Evolutionary conservation across 2,797 vertebrate species (phyloP), one percentile per base, ranked within the genome.

Genomic region (Lindbergichthys nudifrons): DNA sequence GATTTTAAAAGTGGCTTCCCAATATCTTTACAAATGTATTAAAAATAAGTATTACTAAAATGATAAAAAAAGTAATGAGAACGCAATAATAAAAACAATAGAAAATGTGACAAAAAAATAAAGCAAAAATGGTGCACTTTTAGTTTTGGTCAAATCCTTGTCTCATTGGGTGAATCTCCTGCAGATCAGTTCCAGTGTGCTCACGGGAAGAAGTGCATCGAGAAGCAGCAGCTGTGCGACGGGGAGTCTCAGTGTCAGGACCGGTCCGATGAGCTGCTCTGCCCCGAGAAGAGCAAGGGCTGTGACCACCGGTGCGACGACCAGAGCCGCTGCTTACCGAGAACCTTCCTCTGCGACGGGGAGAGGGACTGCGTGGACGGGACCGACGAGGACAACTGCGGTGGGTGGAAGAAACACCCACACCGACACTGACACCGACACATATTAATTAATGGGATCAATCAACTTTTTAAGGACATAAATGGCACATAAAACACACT

Each of bases 111-210:
- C 32, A 1, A 6, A 6, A 32, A 32, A 3, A 5, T 30, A 12
- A 15, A 30, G 12, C 42, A 43, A n/a, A 47, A 48, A 39, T 18
- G 1, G 14, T 56, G 32, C 45, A 42, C 7, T 47, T 26, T 26
- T 46, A n/a, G 10, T 62, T 61, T 16, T 2, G 6, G 26, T 41
- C 11, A n/a, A 21, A 56, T 30, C 39, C 1, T 19, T 45, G 3
- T 70, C 7, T 8, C 14, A 0, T 30, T 10, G 16, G 60, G 16
- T 32, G 3, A n/a, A 73, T 56, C 78, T 43, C 23, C 16, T 47
- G 32, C 76, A 97, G 96, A 85, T 3, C 84, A 94, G 51, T 97
- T 97, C 88, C 95, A 80, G 80, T 97, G 97, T 21, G 66, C 68
- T 0, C 94, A 92, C 0, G 91, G 94, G 58, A 90, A 79, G 4